Percentiles rank a stretch among this genome's conserved stretches.
Conservation (phyloP, 2,797 vertebrate genomes). For the Loris lydekkerianus region DNA sequence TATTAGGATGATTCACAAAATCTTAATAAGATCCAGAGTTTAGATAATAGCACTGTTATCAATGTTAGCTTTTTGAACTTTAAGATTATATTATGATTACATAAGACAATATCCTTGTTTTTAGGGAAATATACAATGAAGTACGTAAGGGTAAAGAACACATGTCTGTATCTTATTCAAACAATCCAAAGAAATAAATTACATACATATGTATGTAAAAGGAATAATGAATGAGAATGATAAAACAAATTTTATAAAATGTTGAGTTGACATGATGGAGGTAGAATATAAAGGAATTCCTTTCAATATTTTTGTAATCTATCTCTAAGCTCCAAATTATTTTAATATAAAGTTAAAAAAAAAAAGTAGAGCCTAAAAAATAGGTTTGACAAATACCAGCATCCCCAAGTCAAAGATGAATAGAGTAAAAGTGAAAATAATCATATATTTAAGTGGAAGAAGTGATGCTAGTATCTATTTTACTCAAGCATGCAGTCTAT, state of each 20-base stretch:
- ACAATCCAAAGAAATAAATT: conserved; percentile 26
- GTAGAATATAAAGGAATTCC: background rate
- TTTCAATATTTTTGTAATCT: conserved; percentile 35
- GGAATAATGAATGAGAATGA: background rate
- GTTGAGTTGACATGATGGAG: conserved; percentile 2
- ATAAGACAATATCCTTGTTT: conserved; percentile 30
- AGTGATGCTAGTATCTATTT: background rate
- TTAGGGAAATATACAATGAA: background rate
- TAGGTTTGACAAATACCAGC: conserved; percentile 31
- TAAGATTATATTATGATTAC: conserved; percentile 49
- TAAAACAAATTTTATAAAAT: conserved; percentile 32
- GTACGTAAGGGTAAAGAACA: conserved; percentile 13
- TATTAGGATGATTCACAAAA: background rate
- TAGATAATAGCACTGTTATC: background rate
- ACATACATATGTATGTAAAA: background rate
- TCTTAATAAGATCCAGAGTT: background rate
- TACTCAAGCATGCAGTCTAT: background rate
- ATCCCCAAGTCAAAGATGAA: background rate
- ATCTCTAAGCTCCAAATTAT: conserved; percentile 47
- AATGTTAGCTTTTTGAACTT: conserved; percentile 35
- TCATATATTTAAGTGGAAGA: conserved; percentile 43
- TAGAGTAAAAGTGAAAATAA: conserved; percentile 45
- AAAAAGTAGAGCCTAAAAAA: background rate
- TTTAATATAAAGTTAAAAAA: conserved; percentile 2
- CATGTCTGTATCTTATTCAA: background rate